A percentile compares a stretch with the other conserved stretches of the same genome.
These are phyloP conservation scores for Hemibagrus wyckioides DNA, from an alignment of 2,113 vertebrate genomes.

Conservation along the genomic window DNA sequence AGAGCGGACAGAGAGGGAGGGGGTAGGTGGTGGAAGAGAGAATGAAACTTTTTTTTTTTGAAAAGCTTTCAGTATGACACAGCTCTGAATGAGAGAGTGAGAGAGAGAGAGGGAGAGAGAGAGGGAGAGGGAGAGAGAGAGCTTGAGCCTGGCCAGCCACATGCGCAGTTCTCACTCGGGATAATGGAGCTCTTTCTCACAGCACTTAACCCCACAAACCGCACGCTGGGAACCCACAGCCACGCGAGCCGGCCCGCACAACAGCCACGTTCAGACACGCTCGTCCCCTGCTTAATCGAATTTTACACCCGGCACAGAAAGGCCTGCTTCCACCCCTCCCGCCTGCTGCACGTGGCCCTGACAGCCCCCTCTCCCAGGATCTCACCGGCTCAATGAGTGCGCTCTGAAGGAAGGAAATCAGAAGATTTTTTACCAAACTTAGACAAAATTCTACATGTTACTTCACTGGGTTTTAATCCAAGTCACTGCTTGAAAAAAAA, in stretches of 20 bases:
- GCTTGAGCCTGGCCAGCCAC: constrained; percentile 80
- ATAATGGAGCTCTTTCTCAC: constrained; percentile 90
- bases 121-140: constrained; percentile 56
- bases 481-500: background rate
- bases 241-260: constrained; percentile 64
- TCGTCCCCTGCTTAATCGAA: constrained; percentile 71
- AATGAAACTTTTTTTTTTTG: constrained; percentile 63
- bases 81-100: constrained; percentile 52
- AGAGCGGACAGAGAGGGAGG: constrained; percentile 12
- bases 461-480: background rate
- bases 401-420: constrained; percentile 21
- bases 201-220: constrained; percentile 85
- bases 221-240: constrained; percentile 80
- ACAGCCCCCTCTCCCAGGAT: constrained; percentile 81
- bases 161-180: constrained; percentile 95
- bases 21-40: constrained; percentile 53
- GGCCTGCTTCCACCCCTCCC: constrained; percentile 17
- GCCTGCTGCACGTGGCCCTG: constrained; percentile 75
- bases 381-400: constrained; percentile 39
- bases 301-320: constrained; percentile 68
- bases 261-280: constrained; percentile 56
- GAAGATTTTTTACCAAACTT: background rate
- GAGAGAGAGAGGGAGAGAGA: constrained; percentile 61
- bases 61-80: constrained; percentile 60
- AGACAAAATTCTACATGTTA: background rate